Conservation (phyloP, 2,888 invertebrate genomes). For the Drosophila phalerata region DNA sequence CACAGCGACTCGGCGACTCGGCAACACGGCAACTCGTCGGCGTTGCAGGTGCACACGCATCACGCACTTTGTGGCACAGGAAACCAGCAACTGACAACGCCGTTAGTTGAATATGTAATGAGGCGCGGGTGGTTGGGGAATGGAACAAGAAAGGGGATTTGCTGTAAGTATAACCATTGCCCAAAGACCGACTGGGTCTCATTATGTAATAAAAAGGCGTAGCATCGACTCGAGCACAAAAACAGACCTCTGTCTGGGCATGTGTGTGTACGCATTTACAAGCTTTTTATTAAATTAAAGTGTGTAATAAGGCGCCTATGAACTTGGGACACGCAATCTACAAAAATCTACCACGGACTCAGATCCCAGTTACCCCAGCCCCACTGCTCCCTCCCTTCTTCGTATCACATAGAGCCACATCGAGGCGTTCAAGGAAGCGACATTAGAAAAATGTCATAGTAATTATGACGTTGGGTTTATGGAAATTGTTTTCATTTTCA, state of each 20-base stretch:
- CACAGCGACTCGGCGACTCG: constrained; percentile 16
- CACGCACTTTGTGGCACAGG: constrained; percentile 72
- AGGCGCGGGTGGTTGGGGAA: constrained; percentile 32
- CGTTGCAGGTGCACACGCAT: constrained; percentile 68
- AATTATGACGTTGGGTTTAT: constrained; percentile 77
- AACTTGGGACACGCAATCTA: constrained; percentile 64
- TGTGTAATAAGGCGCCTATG: constrained; percentile 75
- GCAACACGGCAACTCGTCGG: not conserved
- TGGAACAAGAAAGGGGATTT: not conserved
- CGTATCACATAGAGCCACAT: constrained; percentile 1
- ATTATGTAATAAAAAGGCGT: constrained; percentile 79
- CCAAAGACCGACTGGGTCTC: constrained; percentile 51
- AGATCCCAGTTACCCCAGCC: constrained; percentile 1
- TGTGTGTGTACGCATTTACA: constrained; percentile 73
- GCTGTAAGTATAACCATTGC: constrained; percentile 39
- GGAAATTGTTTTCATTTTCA: constrained; percentile 45
- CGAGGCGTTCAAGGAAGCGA: constrained; percentile 45
- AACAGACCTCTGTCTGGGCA: constrained; percentile 20
- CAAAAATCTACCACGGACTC: constrained; percentile 1
- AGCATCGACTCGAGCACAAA: constrained; percentile 39
- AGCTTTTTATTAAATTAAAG: constrained; percentile 79
- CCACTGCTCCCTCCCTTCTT: not conserved
- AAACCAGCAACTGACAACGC: constrained; percentile 42
- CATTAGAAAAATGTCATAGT: constrained; percentile 68
- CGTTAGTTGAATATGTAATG: constrained; percentile 74